Percentiles rank a stretch among this genome's conserved stretches.
Conservation (phyloP, 2,797 vertebrate genomes). For the Mallotus villosus region DNA sequence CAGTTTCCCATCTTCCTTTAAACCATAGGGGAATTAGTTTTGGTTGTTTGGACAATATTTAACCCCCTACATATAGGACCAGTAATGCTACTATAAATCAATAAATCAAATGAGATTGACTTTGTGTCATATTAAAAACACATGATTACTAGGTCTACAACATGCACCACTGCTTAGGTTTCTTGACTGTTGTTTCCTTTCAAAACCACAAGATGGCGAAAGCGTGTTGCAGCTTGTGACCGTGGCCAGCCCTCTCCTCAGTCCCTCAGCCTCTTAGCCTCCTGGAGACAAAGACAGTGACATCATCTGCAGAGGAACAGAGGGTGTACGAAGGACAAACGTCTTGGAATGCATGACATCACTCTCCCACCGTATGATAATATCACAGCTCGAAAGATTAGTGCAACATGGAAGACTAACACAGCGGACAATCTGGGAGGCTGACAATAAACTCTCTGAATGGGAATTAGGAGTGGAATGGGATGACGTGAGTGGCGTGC, state of each 20-base stretch:
- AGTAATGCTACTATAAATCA: too few relatives aligned
- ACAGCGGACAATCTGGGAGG: conserved; percentile 60
- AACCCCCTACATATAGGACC: too few relatives aligned
- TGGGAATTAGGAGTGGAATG: conserved; percentile 48
- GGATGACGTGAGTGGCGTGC: conserved; percentile 30
- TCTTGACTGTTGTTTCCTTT: not conserved
- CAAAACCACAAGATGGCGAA: conserved; percentile 57
- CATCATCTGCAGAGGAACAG: conserved; percentile 66
- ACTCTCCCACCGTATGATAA: conserved; percentile 70
- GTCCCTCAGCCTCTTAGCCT: conserved; percentile 36
- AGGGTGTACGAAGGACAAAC: conserved; percentile 73
- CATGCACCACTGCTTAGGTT: not conserved
- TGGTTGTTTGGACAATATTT: too few relatives aligned
- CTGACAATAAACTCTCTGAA: conserved; percentile 45
- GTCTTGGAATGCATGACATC: conserved; percentile 71
- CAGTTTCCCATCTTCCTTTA: too few relatives aligned
- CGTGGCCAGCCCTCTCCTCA: not conserved
- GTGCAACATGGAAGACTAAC: conserved; percentile 45
- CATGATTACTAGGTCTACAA: not conserved
- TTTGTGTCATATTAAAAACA: not conserved
- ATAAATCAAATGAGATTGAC: not conserved
- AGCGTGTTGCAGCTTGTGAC: conserved; percentile 5
- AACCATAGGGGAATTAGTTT: too few relatives aligned
- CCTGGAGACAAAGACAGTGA: conserved; percentile 60
- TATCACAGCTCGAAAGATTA: conserved; percentile 45